Percentiles rank a stretch among this genome's conserved stretches.
phyloP scores from a whole-genome alignment of 1,140 invertebrate species.

The Nilaparvata lugens region DNA sequence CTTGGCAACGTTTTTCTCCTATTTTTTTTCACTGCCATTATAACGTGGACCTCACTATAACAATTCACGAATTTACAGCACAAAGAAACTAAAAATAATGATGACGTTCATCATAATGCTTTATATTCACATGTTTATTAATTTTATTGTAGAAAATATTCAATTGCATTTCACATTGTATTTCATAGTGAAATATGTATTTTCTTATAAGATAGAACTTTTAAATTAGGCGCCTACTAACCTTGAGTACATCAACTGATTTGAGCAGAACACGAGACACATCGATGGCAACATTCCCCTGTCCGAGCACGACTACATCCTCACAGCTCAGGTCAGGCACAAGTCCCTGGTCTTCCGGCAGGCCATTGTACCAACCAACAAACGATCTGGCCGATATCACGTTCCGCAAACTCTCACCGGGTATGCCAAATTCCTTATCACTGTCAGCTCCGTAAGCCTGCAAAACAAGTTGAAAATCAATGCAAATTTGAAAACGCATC shows the following conservation, averaged over 20 bases:
- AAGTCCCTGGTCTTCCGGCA: constrained; percentile 65
- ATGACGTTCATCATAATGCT: too few species aligned
- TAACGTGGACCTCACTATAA: too few species aligned
- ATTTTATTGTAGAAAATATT: too few species aligned
- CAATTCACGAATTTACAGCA: too few species aligned
- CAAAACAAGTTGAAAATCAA: constrained; percentile 24
- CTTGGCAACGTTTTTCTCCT: too few species aligned
- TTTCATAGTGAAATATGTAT: too few species aligned
- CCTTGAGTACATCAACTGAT: constrained; percentile 57
- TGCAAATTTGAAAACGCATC: neutral
- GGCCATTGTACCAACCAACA: constrained; percentile 98
- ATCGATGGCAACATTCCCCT: constrained; percentile 98
- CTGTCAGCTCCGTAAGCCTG: constrained; percentile 80
- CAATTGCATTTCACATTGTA: too few species aligned
- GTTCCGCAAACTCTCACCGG: constrained; percentile 74
- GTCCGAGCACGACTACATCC: constrained; percentile 77
- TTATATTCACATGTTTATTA: too few species aligned
- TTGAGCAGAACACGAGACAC: constrained; percentile 84
- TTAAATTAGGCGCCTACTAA: too few species aligned
- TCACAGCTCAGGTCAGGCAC: constrained; percentile 50
- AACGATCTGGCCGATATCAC: constrained; percentile 81
- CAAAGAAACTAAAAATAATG: too few species aligned
- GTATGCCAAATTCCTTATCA: constrained; percentile 69
- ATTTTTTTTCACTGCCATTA: too few species aligned
- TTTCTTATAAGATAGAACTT: too few species aligned